A percentile compares a stretch with the other conserved stretches of the same genome.
Conservation (phyloP, 2,888 invertebrate species). For the Sycophila texana region DNA sequence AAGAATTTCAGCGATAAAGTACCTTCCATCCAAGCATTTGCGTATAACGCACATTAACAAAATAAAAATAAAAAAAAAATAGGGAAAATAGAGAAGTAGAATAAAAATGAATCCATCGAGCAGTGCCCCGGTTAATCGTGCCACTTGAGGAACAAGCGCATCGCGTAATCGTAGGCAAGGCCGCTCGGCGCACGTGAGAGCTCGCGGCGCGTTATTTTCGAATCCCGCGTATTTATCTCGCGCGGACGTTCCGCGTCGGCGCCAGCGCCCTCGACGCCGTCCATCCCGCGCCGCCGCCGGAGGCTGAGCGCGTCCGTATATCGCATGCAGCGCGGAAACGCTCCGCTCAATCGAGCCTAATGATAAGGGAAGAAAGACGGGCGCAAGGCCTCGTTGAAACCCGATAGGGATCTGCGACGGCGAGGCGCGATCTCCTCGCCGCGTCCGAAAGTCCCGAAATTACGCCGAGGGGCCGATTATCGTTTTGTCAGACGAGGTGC, state of each 20-base stretch:
- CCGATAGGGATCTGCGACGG: slow-evolving; percentile 36
- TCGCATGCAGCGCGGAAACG: slow-evolving; percentile 58
- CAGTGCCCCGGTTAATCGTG: too few species aligned
- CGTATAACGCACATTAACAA: too few species aligned
- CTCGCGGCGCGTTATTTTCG: slow-evolving; percentile 2
- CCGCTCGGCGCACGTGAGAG: not conserved
- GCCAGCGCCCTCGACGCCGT: not conserved
- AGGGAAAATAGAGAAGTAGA: too few species aligned
- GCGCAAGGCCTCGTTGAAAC: slow-evolving; percentile 24
- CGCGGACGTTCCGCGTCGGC: not conserved
- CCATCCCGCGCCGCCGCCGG: not conserved
- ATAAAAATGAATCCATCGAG: too few species aligned
- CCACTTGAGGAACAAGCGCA: too few species aligned
- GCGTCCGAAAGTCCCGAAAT: slow-evolving; percentile 1
- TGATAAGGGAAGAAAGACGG: slow-evolving; percentile 61
- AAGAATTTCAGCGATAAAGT: too few species aligned
- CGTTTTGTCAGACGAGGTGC: not conserved
- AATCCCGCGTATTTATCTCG: not conserved
- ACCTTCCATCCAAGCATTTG: too few species aligned
- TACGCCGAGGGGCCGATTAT: not conserved
- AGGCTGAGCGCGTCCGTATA: not conserved
- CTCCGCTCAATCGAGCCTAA: slow-evolving; percentile 64
- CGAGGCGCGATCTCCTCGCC: slow-evolving; percentile 1
- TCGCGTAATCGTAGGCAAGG: too few species aligned
- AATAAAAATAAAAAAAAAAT: too few species aligned